Evolutionary conservation across 2,113 vertebrate species (phyloP).

Genomic region (Scopus umbretta): DNA sequence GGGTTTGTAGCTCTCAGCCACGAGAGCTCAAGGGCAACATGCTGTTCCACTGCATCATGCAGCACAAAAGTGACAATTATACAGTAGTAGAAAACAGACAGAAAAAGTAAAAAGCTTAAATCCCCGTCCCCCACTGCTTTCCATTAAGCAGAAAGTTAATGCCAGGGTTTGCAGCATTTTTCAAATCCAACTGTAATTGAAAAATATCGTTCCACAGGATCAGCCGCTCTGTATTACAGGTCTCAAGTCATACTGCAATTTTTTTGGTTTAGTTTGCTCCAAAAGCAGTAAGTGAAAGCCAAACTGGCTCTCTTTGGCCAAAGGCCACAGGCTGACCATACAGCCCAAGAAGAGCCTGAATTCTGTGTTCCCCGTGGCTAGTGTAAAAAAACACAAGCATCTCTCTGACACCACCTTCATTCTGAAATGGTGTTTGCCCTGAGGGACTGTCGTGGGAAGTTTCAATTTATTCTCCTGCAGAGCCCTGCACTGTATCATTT

Average conservation of each 20-base stretch:
- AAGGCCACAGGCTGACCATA: neutral
- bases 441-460: neutral
- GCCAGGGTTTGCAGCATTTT: neutral
- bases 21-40: neutral
- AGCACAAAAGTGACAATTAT: neutral
- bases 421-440: neutral
- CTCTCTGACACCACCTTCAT: slow-evolving; percentile 1
- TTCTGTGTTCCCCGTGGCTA: neutral
- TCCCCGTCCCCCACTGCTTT: neutral
- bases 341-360: neutral
- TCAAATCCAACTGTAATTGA: slow-evolving; percentile 10
- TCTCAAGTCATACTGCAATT: neutral
- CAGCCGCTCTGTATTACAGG: neutral
- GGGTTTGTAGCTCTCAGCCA: neutral
- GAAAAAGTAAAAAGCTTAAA: neutral
- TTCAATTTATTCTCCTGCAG: slow-evolving; percentile 17
- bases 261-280: neutral
- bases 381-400: neutral
- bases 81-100: neutral
- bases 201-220: neutral
- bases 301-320: neutral
- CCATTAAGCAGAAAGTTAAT: slow-evolving; percentile 14
- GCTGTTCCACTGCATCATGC: neutral
- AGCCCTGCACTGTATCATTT: neutral
- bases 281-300: neutral